Conservation (phyloP, 2,113 vertebrate species). For the Pseudorhombus dupliciocellatus region DNA sequence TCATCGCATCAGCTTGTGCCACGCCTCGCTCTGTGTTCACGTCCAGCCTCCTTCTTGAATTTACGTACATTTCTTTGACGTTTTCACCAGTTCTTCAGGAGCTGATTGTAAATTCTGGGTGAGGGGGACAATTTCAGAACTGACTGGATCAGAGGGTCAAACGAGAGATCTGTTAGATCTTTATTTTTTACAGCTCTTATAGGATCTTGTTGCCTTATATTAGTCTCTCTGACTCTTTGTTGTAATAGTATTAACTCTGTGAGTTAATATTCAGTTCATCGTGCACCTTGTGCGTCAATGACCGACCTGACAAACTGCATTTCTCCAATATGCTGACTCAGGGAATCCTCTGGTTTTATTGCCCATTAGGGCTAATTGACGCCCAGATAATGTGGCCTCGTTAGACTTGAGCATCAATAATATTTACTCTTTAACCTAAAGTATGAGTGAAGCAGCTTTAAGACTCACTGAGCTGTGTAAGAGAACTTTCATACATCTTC, state of each 20-base stretch:
- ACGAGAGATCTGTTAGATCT: no score
- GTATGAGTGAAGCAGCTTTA: constrained; percentile 15
- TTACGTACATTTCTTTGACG: no score
- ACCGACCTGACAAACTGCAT: constrained; percentile 11
- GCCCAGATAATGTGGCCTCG: constrained; percentile 43
- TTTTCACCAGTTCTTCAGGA: no score
- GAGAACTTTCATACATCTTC: not conserved
- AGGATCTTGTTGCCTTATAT: no score
- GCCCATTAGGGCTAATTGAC: constrained; percentile 55
- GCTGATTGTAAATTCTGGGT: not conserved
- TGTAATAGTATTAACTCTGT: not conserved
- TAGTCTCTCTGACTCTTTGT: no score
- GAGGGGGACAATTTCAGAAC: not conserved
- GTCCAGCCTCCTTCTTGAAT: no score
- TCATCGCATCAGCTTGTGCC: not conserved
- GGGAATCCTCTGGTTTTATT: constrained; percentile 22
- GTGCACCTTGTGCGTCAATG: not conserved
- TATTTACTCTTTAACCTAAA: constrained; percentile 35
- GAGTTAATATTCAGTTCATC: not conserved
- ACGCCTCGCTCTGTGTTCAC: no score
- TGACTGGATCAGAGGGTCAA: no score
- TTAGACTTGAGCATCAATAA: constrained; percentile 57
- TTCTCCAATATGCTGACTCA: constrained; percentile 35
- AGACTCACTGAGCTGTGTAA: not conserved
- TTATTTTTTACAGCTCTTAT: no score